Evolutionary conservation across 2,888 invertebrate genomes (phyloP), one percentile per base, ranked within the genome.

Genomic region (Macrosoma leucophasiata): DNA sequence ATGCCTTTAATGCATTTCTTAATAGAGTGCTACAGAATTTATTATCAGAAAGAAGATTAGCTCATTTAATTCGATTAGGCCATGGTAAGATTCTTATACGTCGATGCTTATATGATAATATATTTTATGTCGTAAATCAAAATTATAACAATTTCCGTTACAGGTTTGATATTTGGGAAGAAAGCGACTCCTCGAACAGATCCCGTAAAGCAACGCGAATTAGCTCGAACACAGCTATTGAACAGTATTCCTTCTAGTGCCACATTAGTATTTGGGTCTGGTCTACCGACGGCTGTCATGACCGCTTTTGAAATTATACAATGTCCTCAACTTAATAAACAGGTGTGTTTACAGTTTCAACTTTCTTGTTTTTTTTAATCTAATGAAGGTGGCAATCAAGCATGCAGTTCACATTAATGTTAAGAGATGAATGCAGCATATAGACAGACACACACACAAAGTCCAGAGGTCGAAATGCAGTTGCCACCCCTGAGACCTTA

Each of bases 271-370:
- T 33, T 69, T 1, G 69, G 70, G 3, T 44, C 60, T 1, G 61
- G 81, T 2, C 48, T 84, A 8, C 72, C 65, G 1, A 37, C 50
- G 10, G 65, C 86, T 0, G 52, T 81, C n/a, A 26, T 43, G 29
- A 48, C 46, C 1, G 84, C 86, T 25, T 66, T 84, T 39, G 73
- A 75, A 13, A 47, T 75, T n/a, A 43, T 88, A 33, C 85, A 89
- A 66, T 70, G 81, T 40, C 88, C 89, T 8, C 74, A 85, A 4
- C 72, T 87, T 2, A 90, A 90, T 48, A 90, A 90, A 66, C 84
- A 84, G 70, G 84, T 77, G 25, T 3, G 20, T 10, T 21, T 10
- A 2, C 4, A 13, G 9, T 9, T 23, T 22, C 11, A 14, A 13
- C 4, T 10, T 19, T 9, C 13, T 18, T 23, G n/a, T n/a, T n/a